Evolutionary conservation across 2,888 invertebrate species (phyloP), one percentile per base, ranked within the genome.

Genomic region (Drosophila monieri): DNA sequence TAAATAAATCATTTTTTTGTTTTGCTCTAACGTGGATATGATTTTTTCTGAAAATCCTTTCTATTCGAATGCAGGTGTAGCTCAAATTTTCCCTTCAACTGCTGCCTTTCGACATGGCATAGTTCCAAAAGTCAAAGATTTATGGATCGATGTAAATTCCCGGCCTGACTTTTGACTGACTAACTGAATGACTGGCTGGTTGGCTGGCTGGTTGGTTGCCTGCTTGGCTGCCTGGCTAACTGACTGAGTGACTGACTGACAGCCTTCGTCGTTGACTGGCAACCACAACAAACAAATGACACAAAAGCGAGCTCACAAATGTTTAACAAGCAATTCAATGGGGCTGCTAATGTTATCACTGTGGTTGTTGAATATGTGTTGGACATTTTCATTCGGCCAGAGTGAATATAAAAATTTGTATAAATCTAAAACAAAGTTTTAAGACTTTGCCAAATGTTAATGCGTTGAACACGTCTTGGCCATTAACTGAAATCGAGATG

Each of bases 401-500:
- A 14, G 27, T 32, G 43, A 12, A 51, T 51, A 39, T 46, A 30
- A 77, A 83, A 76, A 74, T 59, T 58, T 62, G 67, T 61, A 75
- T 72, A 72, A 76, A 76, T 64, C 73, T 84, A 72, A 80, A 73
- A 72, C 59, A 71, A 65, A 75, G 70, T 77, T 77, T 70, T 71
- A 62, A 76, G 72, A 70, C 62, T 76, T 60, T 58, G 58, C 58
- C 66, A 78, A 72, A 83, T 69, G 76, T 76, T 86, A 81, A 81
- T 81, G 81, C 80, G 81, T 71, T 71, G 78, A 78, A 84, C 87
- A 81, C 81, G 81, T 86, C 81, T 86, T 80, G 81, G 87, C 85
- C 85, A 81, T 81, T 81, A 84, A 71, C 46, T 51, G 46, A 56
- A 52, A 8, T 21, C 6, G 12, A 46, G 10, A 44, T 48, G 27